A percentile compares a stretch with the other conserved stretches of the same genome.
These are phyloP conservation scores for Balaenoptera acutorostrata DNA, from an alignment of 2,113 vertebrate species.

Conservation along the genomic window DNA sequence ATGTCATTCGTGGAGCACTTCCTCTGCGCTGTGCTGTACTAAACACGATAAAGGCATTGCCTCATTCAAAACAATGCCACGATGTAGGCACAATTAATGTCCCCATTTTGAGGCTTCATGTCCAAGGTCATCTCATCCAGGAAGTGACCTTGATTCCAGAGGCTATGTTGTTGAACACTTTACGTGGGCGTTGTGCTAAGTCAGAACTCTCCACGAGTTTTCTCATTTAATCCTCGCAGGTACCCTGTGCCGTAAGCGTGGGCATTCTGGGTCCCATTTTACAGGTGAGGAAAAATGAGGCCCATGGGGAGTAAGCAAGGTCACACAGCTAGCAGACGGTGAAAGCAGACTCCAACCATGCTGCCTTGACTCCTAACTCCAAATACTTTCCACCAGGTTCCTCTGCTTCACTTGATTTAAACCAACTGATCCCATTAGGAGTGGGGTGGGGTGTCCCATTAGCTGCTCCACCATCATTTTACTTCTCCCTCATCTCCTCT, in stretches of 20 bases:
- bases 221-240: background rate
- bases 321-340: background rate
- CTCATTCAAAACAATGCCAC: accelerated
- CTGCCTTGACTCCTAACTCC: background rate
- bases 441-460: no score
- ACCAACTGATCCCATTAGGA: background rate
- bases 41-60: accelerated
- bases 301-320: background rate
- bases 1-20: accelerated
- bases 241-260: background rate
- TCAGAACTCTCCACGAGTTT: background rate
- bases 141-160: background rate
- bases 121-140: background rate
- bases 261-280: background rate
- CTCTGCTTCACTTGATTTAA: background rate
- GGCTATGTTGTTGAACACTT: background rate
- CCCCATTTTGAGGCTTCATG: background rate
- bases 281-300: background rate
- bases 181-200: accelerated
- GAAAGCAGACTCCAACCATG: background rate
- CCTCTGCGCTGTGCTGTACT: accelerated
- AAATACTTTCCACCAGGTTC: background rate
- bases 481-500: background rate
- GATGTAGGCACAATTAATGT: background rate
- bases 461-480: background rate